Percentiles rank a stretch among this genome's conserved stretches.
Evolutionary conservation across 2,113 vertebrate genomes (phyloP).

Genomic region (Ranitomeya imitator): DNA sequence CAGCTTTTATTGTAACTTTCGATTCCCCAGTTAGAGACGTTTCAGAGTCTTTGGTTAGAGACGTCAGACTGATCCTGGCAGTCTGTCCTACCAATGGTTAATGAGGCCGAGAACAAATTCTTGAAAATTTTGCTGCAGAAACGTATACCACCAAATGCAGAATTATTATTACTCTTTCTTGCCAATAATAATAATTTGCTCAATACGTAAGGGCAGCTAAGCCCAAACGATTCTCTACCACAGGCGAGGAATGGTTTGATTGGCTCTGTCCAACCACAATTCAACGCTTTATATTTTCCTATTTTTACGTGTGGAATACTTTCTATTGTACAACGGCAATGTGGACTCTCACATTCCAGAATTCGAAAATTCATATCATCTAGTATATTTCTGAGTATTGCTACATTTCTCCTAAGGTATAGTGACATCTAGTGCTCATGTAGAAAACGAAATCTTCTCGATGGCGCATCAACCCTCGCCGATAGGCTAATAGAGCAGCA

Average conservation of each 20-base stretch:
- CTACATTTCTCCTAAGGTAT: neutral
- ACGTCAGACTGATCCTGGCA: neutral
- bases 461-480: neutral
- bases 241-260: neutral
- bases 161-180: neutral
- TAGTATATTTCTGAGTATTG: neutral
- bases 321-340: neutral
- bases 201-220: neutral
- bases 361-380: neutral
- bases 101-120: conserved; percentile 12
- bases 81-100: neutral
- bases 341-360: neutral
- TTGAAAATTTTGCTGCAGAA: neutral
- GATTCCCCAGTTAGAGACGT: neutral
- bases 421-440: conserved; percentile 9
- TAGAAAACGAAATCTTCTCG: neutral
- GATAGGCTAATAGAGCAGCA: neutral
- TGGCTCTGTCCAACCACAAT: neutral
- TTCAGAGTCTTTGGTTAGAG: neutral
- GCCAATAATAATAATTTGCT: neutral
- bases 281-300: neutral
- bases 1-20: conserved; percentile 8
- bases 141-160: neutral
- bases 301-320: neutral
- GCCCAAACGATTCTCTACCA: neutral